Evolutionary conservation across 1,140 invertebrate species (phyloP).

Genomic region (Drosophila nigromelanica): DNA sequence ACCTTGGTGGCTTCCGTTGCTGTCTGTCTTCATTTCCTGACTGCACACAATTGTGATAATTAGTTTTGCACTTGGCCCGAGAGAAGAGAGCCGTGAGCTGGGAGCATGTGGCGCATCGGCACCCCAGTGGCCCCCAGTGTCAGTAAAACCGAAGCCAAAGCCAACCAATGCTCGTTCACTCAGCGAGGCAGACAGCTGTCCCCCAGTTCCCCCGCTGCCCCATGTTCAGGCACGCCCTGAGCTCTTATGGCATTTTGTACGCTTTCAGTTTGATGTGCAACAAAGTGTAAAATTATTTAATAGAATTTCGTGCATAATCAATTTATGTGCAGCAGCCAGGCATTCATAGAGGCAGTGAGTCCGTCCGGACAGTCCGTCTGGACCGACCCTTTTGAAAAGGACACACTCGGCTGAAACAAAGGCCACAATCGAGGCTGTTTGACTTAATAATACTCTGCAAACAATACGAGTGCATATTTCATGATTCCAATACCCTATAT

Average conservation of each 20-base stretch:
- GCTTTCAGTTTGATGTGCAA: slow-evolving; percentile 79
- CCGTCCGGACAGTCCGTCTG: not conserved
- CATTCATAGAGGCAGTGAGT: slow-evolving; percentile 38
- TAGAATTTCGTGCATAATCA: slow-evolving; percentile 83
- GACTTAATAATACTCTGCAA: slow-evolving; percentile 16
- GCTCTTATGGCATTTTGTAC: slow-evolving; percentile 71
- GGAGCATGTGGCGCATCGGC: slow-evolving; percentile 6
- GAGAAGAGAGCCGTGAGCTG: slow-evolving; percentile 37
- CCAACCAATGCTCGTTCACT: slow-evolving; percentile 39
- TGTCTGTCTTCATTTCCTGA: slow-evolving; percentile 80
- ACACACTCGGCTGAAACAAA: slow-evolving; percentile 52
- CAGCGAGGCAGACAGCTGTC: slow-evolving; percentile 23
- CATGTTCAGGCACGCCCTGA: slow-evolving; percentile 23
- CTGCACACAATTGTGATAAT: slow-evolving; percentile 81
- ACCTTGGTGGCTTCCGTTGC: slow-evolving; percentile 80
- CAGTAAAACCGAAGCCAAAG: slow-evolving; percentile 13
- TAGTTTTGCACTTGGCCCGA: slow-evolving; percentile 79
- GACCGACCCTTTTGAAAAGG: slow-evolving; percentile 41
- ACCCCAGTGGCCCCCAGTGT: not conserved
- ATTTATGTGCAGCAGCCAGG: slow-evolving; percentile 76
- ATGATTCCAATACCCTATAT: not conserved
- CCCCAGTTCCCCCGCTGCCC: not conserved
- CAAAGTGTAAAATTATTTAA: slow-evolving; percentile 83
- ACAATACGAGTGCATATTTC: not conserved
- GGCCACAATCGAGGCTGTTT: slow-evolving; percentile 14